Base-by-base conservation (phyloP, 1,140 invertebrate genomes). In the Elymnias hypermnestra region DNA sequence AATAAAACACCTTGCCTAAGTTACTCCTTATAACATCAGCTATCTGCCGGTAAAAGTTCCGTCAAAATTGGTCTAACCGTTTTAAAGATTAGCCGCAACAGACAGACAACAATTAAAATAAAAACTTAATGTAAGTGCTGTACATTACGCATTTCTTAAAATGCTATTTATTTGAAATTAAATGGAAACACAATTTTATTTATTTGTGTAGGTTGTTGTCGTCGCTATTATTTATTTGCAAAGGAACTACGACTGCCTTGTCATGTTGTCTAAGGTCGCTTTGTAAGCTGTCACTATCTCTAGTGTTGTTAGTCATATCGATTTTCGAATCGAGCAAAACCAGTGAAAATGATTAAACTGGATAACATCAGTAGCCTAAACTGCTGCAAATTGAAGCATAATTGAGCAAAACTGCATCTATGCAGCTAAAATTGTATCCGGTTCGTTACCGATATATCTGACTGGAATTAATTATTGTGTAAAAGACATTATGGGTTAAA, bases 371-470 rank as follows among this genome's bases (percentile, higher is more conserved):
- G 61, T 69, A n/a, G n/a, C n/a, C n/a, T n/a, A n/a, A n/a, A n/a
- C 65, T 48, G 26, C 37, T 49, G 51, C 53, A 50, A 69, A 72
- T 69, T 68, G 51, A 46, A 46, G 46, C 51, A 48, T 59, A 64
- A 71, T 75, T 75, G 62, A 45, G 45, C 57, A 18, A 79, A 76
- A 79, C 54, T 63, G 63, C 64, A 69, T 54, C 28, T 5, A 14
- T 39, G 25, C 40, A 45, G 37, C 40, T 5, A 57, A 59, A 61
- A 63, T 55, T 61, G 52, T 65, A 71, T 72, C 71, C 61, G 61
- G 64, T 74, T 75, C 35, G 21, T 35, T 63, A 57, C 51, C 46
- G 63, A 67, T 67, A 39, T 21, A 21, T 42, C 44, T 55, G 41
- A 62, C 25, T 46, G 13, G 10, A 43, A 53, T 45, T 41, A 53